These are phyloP conservation scores for Gallinago nigripennis DNA, from an alignment of 2,797 vertebrate genomes.

Conservation along the genomic window DNA sequence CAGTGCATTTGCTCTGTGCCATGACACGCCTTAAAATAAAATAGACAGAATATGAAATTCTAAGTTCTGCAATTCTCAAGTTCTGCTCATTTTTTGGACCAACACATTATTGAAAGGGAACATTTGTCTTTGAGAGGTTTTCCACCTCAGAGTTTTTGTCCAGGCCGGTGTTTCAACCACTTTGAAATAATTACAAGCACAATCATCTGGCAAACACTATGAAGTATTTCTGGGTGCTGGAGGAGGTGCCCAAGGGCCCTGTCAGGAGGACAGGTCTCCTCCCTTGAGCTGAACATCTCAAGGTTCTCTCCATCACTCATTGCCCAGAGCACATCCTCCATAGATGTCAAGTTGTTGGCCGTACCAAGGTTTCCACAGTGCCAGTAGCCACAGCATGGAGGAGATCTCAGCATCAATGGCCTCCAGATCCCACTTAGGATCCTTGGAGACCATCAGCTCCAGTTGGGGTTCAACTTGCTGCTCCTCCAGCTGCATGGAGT, in stretches of 20 bases:
- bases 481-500: rapidly evolving
- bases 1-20: not conserved
- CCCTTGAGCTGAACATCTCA: not conserved
- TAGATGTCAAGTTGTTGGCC: not conserved
- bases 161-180: not conserved
- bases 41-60: not conserved
- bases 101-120: not conserved
- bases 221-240: not conserved
- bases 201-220: not conserved
- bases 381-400: not conserved
- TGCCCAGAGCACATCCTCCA: not conserved
- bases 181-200: not conserved
- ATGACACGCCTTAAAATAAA: not conserved
- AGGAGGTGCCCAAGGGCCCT: not conserved
- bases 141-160: not conserved
- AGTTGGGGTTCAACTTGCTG: not conserved
- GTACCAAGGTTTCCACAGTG: not conserved
- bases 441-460: not conserved
- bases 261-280: not conserved
- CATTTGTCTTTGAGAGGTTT: not conserved
- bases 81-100: not conserved
- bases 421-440: not conserved
- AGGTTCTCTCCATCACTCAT: not conserved
- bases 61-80: not conserved
- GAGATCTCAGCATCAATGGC: not conserved